Evolutionary conservation across 2,888 invertebrate genomes (phyloP).

Genomic region (Conomelus anceps): DNA sequence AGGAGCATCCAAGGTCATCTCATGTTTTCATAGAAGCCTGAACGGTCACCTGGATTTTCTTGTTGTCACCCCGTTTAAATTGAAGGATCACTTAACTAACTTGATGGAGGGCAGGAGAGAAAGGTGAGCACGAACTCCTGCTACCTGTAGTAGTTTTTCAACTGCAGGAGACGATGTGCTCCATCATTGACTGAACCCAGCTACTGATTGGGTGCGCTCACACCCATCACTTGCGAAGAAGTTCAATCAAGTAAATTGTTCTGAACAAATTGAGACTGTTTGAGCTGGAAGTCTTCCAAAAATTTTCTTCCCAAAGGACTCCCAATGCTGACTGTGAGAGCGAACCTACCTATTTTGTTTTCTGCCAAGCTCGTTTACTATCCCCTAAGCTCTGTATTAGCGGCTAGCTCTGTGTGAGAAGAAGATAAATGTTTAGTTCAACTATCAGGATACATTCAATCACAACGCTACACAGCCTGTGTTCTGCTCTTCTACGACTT

Average conservation of each 20-base stretch:
- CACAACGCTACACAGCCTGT: background rate
- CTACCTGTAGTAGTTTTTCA: background rate
- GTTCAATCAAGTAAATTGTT: background rate
- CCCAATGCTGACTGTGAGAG: background rate
- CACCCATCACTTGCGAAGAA: background rate
- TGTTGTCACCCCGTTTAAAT: background rate
- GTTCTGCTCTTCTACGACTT: background rate
- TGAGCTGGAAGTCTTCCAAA: background rate
- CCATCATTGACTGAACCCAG: background rate
- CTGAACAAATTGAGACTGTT: background rate
- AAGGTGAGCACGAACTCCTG: background rate
- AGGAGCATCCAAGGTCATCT: background rate
- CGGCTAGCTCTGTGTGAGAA: background rate
- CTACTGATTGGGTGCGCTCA: background rate
- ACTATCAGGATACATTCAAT: background rate
- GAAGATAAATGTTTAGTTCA: background rate
- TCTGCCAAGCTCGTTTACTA: background rate
- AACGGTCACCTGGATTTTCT: background rate
- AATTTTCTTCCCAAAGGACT: background rate
- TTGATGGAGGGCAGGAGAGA: background rate
- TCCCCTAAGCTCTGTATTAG: background rate
- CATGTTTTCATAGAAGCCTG: background rate
- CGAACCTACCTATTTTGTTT: background rate
- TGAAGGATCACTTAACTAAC: background rate
- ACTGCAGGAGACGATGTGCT: background rate